Base-by-base conservation (phyloP, 1,140 invertebrate genomes). In the Steinernema feltiae region DNA sequence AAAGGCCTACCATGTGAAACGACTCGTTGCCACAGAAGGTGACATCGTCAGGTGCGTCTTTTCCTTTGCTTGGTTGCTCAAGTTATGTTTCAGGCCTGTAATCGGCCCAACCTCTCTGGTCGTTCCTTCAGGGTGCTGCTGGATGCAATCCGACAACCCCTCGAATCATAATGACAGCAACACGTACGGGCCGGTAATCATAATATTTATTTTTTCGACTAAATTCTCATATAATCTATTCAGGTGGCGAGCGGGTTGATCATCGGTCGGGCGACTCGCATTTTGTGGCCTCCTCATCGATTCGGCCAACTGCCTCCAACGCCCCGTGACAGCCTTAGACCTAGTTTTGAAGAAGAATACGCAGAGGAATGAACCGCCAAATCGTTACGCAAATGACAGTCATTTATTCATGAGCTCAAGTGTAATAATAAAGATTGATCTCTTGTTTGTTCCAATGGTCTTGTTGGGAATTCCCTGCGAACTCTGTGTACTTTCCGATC, bases 271-370 rank as follows among this genome's bases (percentile, higher is more conserved):
- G 79, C 71, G 1, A 82, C 63, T 18, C 31, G 30, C n/a, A 35
- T 80, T 29, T 48, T 80, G 30, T 82, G 79, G 77, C 79, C 79
- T 27, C 79, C 77, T 31, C 73, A 82, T 24, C 76, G 80, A 48
- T 81, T 31, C 31, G 21, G 79, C 35, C 18, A 32, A 32, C 32
- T 41, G 74, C 41, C 53, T 3, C 53, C 24, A 7, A 63, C 15
- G 15, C 12, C 53, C 24, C 7, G 53, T 63, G 24, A 63, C 24
- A 63, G 53, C 7, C 53, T 63, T 7, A 17, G 7, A 17, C 35
- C 35, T 41, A 41, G 18, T 7, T 41, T 41, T 7, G 35, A 18
- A n/a, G n/a, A n/a, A n/a, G n/a, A n/a, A n/a, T n/a, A n/a, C n/a
- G n/a, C n/a, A n/a, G n/a, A n/a, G n/a, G n/a, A n/a, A n/a, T n/a